Evolutionary conservation across 2,797 vertebrate species (phyloP).

Genomic region (Catamblyrhynchus diadema): DNA sequence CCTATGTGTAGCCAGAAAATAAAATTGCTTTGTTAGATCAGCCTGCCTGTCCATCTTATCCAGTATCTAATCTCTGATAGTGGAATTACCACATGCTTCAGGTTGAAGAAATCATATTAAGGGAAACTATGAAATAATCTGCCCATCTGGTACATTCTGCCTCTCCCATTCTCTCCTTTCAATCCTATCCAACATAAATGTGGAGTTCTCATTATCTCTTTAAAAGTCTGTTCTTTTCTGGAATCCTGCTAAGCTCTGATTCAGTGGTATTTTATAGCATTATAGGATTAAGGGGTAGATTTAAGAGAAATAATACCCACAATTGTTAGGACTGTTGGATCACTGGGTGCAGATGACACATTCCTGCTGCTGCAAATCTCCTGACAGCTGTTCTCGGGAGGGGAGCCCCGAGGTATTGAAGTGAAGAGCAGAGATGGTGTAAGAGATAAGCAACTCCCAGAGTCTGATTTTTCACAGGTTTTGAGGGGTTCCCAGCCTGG

Average conservation of each 20-base stretch:
- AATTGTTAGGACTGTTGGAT: conserved; percentile 18
- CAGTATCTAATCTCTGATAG: background rate
- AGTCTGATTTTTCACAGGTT: background rate
- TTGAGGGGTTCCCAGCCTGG: background rate
- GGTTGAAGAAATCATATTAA: conserved; percentile 43
- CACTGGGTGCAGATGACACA: conserved; percentile 6
- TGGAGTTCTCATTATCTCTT: conserved; percentile 48
- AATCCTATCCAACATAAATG: background rate
- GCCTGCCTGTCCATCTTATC: background rate
- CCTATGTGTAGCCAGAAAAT: background rate
- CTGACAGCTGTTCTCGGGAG: background rate
- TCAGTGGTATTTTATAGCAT: conserved; percentile 43
- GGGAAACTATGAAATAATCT: conserved; percentile 45
- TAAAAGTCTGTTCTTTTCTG: conserved; percentile 37
- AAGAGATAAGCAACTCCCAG: background rate
- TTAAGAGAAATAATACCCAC: conserved; percentile 53
- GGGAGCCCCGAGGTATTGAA: background rate
- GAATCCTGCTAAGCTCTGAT: conserved; percentile 46
- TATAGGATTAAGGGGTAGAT: conserved; percentile 58
- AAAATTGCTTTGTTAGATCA: background rate
- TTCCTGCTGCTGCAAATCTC: conserved; percentile 13
- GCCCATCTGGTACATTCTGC: background rate
- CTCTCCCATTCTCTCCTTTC: background rate
- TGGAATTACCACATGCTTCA: conserved; percentile 39
- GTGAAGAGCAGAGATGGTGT: background rate